Evolutionary conservation across 2,113 vertebrate species (phyloP), one percentile per base, ranked within the genome.

Genomic region (Alligator mississippiensis): DNA sequence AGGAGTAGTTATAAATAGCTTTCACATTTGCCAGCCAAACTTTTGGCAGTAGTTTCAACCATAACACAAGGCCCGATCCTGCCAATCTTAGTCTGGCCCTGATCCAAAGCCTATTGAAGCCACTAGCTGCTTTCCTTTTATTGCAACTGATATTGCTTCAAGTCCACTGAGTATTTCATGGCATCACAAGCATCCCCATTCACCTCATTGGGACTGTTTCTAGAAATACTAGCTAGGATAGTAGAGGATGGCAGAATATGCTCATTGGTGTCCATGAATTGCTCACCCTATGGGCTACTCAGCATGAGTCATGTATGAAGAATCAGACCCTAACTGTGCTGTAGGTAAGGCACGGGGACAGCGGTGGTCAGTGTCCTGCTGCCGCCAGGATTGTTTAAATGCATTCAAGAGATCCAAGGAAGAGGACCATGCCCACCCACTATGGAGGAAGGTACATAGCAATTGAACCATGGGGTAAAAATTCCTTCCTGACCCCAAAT

Each of bases 241-340:
- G 80, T 17, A 2, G 1, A 14, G 34, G 13, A 2, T 2, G 38
- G 57, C 18, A 82, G 21, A 9, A 30, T 9, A 19, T 5, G 4
- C 4, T 77, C 57, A 2, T 9, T 62, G 19, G 4, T 21, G 4
- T 68, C 34, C 38, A 80, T 21, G 34, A 88, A 81, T 63, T 21
- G 54, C 5, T 78, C 47, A 30, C 19, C 14, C 28, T 5, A 47
- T 47, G 22, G 9, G 2, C 1, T 91, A 18, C 6, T 61, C 22
- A 28, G 58, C 30, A 16, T 61, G n/a, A 79, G n/a, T 9, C 77
- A 34, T 25, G 59, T 15, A 15, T 34, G n/a, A 58, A 34, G 77
- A 60, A 8, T 79, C 28, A 25, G 58, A 24, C 19, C 58, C 77
- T 24, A 13, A 16, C 30, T 30, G 24, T 47, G 47, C 47, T 9